A percentile compares a stretch with the other conserved stretches of the same genome.
phyloP scores from a whole-genome alignment of 2,113 vertebrate genomes.

The Syngnathus typhle region DNA sequence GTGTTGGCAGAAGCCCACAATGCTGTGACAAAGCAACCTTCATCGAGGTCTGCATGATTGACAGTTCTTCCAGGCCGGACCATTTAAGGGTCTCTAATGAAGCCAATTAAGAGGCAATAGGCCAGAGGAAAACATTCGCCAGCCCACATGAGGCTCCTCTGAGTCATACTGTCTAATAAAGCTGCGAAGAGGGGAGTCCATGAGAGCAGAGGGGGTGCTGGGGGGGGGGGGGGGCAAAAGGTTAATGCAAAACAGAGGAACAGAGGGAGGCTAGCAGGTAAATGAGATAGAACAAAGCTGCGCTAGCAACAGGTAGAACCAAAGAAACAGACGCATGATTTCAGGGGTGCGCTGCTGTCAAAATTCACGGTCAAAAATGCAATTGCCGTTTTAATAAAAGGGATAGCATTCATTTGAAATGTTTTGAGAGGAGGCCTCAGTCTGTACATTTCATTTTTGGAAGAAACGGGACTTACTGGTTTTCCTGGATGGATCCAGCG shows the following conservation, averaged over 20 bases:
- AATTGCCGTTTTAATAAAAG: no score
- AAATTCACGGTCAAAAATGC: not conserved
- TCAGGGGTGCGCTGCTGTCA: constrained; percentile 8
- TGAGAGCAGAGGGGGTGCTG: not conserved
- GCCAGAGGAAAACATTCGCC: constrained; percentile 25
- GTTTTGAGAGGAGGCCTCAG: no score
- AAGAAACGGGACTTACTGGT: constrained; percentile 77
- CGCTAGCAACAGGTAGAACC: constrained; percentile 7
- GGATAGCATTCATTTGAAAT: not conserved
- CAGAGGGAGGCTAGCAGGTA: not conserved
- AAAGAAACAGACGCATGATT: not conserved
- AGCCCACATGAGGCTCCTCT: constrained; percentile 6
- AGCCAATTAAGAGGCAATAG: constrained; percentile 15
- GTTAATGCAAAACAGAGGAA: constrained; percentile 3
- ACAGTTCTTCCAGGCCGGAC: constrained; percentile 31
- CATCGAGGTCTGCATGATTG: constrained; percentile 19
- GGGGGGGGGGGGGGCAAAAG: not conserved
- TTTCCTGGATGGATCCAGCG: constrained; percentile 86
- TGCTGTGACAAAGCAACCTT: not conserved
- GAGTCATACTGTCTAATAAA: constrained; percentile 14
- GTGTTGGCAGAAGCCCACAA: not conserved
- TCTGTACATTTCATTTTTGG: not conserved
- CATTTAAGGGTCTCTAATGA: constrained; percentile 36
- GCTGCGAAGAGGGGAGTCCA: constrained; percentile 6
- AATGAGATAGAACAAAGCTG: constrained; percentile 12